Conservation (phyloP, 2,888 invertebrate species). For the Dione vanillae region DNA sequence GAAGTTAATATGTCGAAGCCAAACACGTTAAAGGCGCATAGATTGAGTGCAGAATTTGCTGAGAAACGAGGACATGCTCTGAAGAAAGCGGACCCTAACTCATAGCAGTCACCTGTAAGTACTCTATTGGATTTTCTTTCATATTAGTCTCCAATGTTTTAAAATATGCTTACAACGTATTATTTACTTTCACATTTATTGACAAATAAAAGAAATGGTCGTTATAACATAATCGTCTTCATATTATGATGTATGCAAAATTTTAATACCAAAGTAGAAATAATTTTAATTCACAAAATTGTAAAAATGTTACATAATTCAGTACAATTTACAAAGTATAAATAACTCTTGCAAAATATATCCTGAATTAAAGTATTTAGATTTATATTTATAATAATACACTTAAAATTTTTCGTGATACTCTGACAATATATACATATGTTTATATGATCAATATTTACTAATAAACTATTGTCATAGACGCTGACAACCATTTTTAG, state of each 20-base stretch:
- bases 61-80: slow-evolving; percentile 73
- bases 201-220: no score
- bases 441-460: neutral
- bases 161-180: neutral
- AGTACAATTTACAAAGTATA: neutral
- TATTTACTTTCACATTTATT: neutral
- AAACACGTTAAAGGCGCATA: slow-evolving; percentile 77
- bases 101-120: slow-evolving; percentile 83
- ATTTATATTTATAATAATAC: neutral
- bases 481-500: neutral
- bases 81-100: slow-evolving; percentile 75
- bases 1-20: slow-evolving; percentile 76
- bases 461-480: neutral
- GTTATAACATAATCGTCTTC: neutral
- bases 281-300: neutral
- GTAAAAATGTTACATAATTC: neutral
- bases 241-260: no score
- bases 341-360: no score
- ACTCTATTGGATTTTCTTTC: slow-evolving; percentile 38
- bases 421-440: neutral
- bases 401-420: neutral
- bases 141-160: neutral
- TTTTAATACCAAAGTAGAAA: neutral
- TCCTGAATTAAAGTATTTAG: neutral
- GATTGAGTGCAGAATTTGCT: slow-evolving; percentile 80